Conservation (phyloP, 2,888 invertebrate species). For the Calameuta filiformis region DNA sequence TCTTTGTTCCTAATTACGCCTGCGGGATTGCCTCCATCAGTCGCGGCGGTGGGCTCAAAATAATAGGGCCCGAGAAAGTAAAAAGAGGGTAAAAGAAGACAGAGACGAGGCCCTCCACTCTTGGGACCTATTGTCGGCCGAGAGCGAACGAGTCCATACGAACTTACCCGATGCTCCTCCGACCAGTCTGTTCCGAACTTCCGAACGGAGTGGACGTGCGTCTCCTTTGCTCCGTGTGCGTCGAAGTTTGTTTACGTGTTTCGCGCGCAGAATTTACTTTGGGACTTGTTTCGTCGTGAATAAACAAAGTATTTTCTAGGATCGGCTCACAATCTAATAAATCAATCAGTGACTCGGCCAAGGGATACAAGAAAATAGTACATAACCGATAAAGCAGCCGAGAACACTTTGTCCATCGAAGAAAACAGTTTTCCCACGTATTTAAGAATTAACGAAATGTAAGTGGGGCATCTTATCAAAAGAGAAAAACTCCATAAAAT, state of each 20-base stretch:
- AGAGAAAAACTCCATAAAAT: background rate
- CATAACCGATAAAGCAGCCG: background rate
- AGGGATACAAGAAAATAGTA: background rate
- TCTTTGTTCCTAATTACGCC: constrained; percentile 49
- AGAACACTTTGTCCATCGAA: background rate
- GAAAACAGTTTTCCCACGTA: background rate
- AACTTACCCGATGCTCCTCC: background rate
- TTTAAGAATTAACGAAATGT: background rate
- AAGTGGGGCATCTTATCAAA: background rate
- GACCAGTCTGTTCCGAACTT: constrained; percentile 17
- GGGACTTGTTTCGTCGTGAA: background rate
- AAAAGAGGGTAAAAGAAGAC: constrained; percentile 19
- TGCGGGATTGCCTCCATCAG: constrained; percentile 40
- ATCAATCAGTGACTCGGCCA: background rate
- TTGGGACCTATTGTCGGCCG: constrained; percentile 8
- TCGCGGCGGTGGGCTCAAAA: constrained; percentile 44
- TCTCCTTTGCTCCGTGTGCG: background rate
- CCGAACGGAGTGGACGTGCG: constrained; percentile 5
- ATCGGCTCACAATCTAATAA: background rate
- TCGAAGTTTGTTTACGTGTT: background rate
- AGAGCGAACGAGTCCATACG: background rate
- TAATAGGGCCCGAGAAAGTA: constrained; percentile 44
- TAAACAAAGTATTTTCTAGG: background rate
- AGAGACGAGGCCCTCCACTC: background rate
- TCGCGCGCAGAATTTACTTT: background rate